Conservation (phyloP, 35 echinoderm and acorn worm genomes). For the Ophiothrix spiculata region DNA sequence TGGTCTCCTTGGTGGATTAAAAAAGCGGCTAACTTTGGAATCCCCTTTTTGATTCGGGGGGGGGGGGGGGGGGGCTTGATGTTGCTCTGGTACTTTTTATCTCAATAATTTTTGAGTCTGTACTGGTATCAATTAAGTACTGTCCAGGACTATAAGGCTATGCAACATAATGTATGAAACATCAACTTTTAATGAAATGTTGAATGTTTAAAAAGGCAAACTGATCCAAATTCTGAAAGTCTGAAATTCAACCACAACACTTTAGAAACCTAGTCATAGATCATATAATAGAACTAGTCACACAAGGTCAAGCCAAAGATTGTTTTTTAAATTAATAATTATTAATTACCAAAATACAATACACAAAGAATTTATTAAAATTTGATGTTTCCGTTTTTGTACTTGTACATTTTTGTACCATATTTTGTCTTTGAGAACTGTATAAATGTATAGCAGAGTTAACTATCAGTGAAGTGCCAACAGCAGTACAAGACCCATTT, state of each 20-base stretch:
- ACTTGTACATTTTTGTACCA: constrained; percentile 9
- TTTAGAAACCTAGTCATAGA: too few relatives aligned
- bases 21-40: too few relatives aligned
- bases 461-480: not conserved
- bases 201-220: not conserved
- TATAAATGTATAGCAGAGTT: constrained; percentile 16
- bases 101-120: too few relatives aligned
- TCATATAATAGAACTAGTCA: not conserved
- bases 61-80: too few relatives aligned
- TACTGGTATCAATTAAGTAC: too few relatives aligned
- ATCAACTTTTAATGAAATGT: not conserved
- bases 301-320: not conserved
- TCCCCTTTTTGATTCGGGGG: too few relatives aligned
- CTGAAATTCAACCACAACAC: not conserved
- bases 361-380: not conserved
- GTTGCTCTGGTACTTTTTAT: too few relatives aligned
- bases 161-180: not conserved
- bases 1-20: too few relatives aligned
- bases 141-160: not conserved
- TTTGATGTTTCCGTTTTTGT: constrained; percentile 5
- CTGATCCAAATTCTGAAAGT: not conserved
- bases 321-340: not conserved
- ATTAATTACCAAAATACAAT: not conserved
- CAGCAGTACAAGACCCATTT: not conserved
- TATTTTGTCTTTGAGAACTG: not conserved